Evolutionary conservation across 2,113 vertebrate species (phyloP), one percentile per base, ranked within the genome.

Genomic region (Hippolais icterina): DNA sequence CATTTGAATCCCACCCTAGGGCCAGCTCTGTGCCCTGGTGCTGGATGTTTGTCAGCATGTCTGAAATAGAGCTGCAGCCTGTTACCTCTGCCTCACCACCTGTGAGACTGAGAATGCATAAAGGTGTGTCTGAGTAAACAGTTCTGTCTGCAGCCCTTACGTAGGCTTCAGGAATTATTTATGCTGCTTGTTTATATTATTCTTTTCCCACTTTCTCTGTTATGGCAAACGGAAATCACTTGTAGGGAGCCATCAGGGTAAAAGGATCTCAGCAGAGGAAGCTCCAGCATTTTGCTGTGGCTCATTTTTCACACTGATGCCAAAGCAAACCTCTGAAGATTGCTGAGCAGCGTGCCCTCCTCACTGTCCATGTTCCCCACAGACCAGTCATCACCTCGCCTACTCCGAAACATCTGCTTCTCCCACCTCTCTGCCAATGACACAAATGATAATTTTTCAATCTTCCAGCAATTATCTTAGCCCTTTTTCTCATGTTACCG

Each of bases 371-470:
- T 47, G 66, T 7, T 85, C 82, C 70, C 71, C 6, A 3, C 63
- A 87, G 78, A 66, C 41, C 65, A 82, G 57, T 95, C 87, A 93
- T 90, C 63, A 4, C 84, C 57, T 93, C 2, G 3, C 39, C 75
- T 85, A 15, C 46, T 76, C 39, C 0, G 2, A 76, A 94, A 94
- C 83, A 94, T 88, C 87, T 95, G 89, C 87, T 96, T 93, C 75
- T 91, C 50, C 78, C 66, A 77, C 89, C 35, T 69, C 93, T 91
- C 82, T 74, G 66, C 71, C 61, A 84, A 44, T 31, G 66, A 80
- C 50, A 77, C 78, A 82, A 94, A 91, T 63, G 29, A 83, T 76
- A 94, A 80, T 93, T 96, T 94, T 93, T 77, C 93, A 91, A 66
- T 74, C 84, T 89, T 90, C 78, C 70, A 86, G 63, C 70, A 95